A percentile compares a stretch with the other conserved stretches of the same genome.
Evolutionary conservation across 2,797 vertebrate species (phyloP).

Genomic region (Oophaga sylvatica): DNA sequence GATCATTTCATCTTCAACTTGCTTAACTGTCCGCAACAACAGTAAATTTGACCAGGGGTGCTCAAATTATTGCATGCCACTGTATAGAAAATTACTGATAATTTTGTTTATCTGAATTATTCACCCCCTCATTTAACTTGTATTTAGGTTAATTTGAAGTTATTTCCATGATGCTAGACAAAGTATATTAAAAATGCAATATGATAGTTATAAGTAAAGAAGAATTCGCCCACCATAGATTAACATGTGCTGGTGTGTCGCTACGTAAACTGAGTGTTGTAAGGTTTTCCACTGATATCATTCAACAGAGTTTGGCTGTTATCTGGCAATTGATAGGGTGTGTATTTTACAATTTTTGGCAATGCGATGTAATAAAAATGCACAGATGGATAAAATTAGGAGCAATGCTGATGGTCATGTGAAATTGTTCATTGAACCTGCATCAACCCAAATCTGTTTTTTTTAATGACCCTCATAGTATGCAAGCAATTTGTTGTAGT

Average conservation of each 20-base stretch:
- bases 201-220: background rate
- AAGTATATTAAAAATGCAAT: background rate
- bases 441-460: slow-evolving; percentile 23
- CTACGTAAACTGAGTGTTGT: background rate
- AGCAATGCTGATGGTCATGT: slow-evolving; percentile 20
- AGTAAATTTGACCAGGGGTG: no score
- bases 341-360: slow-evolving; percentile 19
- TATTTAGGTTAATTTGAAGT: background rate
- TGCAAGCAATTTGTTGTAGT: background rate
- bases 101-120: background rate
- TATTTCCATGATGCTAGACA: background rate
- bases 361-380: background rate
- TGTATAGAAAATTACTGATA: background rate
- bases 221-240: slow-evolving; percentile 18
- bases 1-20: no score
- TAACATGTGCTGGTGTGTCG: background rate
- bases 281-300: slow-evolving; percentile 26
- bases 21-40: no score
- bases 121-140: background rate
- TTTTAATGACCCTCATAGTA: background rate
- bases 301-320: slow-evolving; percentile 19
- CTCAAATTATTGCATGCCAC: no score
- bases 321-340: slow-evolving; percentile 17
- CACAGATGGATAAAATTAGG: slow-evolving; percentile 32
- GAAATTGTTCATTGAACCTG: background rate